Percentiles rank a stretch among this genome's conserved stretches.
Conservation (phyloP, 37 sponge, comb jelly and placozoan species). For the Hexactinellida sp. region DNA sequence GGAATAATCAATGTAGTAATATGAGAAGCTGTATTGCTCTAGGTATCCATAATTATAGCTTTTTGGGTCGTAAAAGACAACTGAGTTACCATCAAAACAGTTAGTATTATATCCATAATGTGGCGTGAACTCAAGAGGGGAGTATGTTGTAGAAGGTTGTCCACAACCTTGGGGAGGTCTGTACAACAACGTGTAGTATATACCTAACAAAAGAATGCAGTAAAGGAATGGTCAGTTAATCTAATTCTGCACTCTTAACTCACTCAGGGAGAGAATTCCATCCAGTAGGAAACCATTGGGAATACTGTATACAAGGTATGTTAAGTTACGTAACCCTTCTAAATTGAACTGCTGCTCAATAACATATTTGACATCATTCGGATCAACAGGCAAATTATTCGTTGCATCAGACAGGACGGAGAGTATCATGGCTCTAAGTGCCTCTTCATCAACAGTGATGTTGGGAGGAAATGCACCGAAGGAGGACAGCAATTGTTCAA, state of each 20-base stretch:
- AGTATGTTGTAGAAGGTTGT: not conserved
- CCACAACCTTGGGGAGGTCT: not conserved
- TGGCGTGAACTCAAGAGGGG: not conserved
- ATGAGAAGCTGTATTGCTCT: not conserved
- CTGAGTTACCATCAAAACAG: not conserved
- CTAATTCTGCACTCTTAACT: not conserved
- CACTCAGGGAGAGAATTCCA: constrained; percentile 9
- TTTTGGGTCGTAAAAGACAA: too few species aligned
- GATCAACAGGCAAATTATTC: too few species aligned
- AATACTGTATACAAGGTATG: not conserved
- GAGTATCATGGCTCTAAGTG: not conserved
- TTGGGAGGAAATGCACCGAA: too few species aligned
- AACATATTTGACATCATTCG: too few species aligned
- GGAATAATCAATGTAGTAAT: too few species aligned
- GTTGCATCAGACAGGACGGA: not conserved
- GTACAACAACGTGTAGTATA: not conserved
- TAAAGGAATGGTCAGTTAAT: not conserved
- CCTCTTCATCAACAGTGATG: too few species aligned
- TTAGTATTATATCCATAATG: not conserved
- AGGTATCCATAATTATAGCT: not conserved
- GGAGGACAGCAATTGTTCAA: not conserved
- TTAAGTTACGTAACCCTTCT: not conserved
- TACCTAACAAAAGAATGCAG: not conserved
- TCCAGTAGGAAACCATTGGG: not conserved
- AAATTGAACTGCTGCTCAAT: not conserved